Evolutionary conservation across 2,113 vertebrate genomes (phyloP), one percentile per base, ranked within the genome.

Genomic region (Mastomys coucha): DNA sequence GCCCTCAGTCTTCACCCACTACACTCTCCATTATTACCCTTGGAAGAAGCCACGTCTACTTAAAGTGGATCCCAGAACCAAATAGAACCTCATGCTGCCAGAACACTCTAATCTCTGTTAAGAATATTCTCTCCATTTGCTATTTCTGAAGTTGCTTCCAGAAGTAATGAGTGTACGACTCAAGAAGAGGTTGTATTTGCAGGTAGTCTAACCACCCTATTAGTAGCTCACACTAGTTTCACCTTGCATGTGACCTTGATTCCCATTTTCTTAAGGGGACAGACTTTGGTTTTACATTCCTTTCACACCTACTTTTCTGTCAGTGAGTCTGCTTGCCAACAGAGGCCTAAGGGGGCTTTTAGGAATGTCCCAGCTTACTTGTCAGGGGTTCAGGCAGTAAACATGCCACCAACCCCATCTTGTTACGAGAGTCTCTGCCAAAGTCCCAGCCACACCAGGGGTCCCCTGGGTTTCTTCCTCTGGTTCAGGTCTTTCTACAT

Each of bases 301-400:
- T 36, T 77, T 42, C 31, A 11, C 70, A 91, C 51, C 75, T 93
- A 4, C 84, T 93, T 70, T n/a, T 77, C 42, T 95, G 58, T 95
- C 63, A n/a, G 39, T 67, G 39, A 31, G 90, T 33, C 51, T 42
- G 31, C 70, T 92, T 90, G 93, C 81, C 53, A 69, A 3, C 69
- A 65, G 81, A 93, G 88, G n/a, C 88, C 87, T 80, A 49, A 36
- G 49, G 28, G 51, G 51, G 31, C 45, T 56, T 58, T 78, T 0
- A 8, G 51, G 84, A 77, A 77, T 81, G 33, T 88, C 75, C 53
- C 84, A 45, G 49, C n/a, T 80, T 49, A 91, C 81, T 86, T 93
- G 56, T 92, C 51, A 88, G 90, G 92, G 88, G 80, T 63, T 65
- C 36, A 36, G n/a, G n/a, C n/a, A 90, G 78, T 97, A 96, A 96